Conservation (phyloP, 92 coral and sea anemone genomes). For the Metridium senile region DNA sequence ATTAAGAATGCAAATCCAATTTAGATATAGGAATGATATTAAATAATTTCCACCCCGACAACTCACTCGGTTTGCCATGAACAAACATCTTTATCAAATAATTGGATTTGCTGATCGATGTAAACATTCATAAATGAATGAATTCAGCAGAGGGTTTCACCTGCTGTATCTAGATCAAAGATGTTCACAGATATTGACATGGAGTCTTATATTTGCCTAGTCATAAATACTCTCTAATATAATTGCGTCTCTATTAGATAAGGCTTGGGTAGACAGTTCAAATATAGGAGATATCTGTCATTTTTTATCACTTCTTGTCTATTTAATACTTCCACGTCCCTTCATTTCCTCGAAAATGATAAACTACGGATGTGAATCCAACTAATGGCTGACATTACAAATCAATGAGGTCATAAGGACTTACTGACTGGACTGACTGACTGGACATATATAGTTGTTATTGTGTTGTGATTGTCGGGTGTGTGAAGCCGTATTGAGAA, state of each 20-base stretch:
- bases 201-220: neutral
- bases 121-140: neutral
- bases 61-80: no score
- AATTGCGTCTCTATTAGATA: neutral
- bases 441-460: no score
- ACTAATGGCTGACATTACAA: no score
- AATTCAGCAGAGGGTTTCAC: neutral
- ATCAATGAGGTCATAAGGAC: no score
- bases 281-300: neutral
- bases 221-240: neutral
- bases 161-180: neutral
- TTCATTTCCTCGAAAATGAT: neutral
- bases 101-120: neutral
- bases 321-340: neutral
- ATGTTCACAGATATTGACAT: neutral
- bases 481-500: no score
- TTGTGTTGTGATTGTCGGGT: no score
- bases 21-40: no score
- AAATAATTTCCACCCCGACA: no score
- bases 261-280: neutral
- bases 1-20: no score
- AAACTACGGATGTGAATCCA: neutral
- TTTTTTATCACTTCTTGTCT: neutral
- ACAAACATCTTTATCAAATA: neutral
- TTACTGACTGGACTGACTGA: no score